phyloP scores from a whole-genome alignment of 2,888 invertebrate species.

The Luffia ferchaultella region DNA sequence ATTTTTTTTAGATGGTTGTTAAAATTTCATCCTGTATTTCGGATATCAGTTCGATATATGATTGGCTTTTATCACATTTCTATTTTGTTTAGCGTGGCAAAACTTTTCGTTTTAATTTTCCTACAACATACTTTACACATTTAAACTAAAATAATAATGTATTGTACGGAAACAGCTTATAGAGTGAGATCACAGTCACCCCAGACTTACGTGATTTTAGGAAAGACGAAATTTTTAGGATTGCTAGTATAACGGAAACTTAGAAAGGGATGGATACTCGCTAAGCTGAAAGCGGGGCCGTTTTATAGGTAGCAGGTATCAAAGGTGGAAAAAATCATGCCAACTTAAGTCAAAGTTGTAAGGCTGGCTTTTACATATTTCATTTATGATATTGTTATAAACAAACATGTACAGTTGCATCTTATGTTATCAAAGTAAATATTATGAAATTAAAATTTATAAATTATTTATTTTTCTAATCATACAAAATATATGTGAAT shows the following conservation, averaged over 20 bases:
- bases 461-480: neutral
- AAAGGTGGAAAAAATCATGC: neutral
- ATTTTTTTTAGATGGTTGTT: too few relatives aligned
- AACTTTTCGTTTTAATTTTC: too few relatives aligned
- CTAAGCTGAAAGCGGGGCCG: constrained; percentile 2
- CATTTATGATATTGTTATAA: neutral
- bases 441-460: constrained; percentile 2
- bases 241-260: constrained; percentile 1
- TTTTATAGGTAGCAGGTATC: constrained; percentile 1
- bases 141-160: too few relatives aligned
- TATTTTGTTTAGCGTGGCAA: too few relatives aligned
- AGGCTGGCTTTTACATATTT: constrained; percentile 1
- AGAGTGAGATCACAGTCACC: neutral
- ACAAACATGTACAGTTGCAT: neutral
- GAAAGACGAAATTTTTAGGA: neutral
- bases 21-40: too few relatives aligned
- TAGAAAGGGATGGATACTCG: constrained; percentile 1
- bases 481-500: neutral
- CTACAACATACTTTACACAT: too few relatives aligned
- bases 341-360: neutral
- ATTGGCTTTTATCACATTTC: too few relatives aligned
- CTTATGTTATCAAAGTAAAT: neutral
- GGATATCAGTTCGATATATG: too few relatives aligned
- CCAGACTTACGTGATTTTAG: neutral
- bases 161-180: neutral